A percentile compares a stretch with the other conserved stretches of the same genome.
Evolutionary conservation across 1,140 invertebrate species (phyloP).

Genomic region (Eciton burchellii): DNA sequence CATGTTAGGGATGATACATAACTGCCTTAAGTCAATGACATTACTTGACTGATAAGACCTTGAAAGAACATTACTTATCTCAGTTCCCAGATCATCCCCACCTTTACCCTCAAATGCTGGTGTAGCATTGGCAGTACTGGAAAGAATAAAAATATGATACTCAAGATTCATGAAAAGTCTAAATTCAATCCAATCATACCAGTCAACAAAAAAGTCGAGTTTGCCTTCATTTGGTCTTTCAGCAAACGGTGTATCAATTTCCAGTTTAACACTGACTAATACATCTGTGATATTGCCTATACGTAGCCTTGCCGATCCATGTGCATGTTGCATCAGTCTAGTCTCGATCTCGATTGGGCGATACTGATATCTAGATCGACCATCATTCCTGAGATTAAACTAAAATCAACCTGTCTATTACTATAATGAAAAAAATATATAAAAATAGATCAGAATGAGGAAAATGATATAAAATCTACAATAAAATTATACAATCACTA

Average conservation of each 20-base stretch:
- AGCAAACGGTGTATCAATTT: conserved; percentile 93
- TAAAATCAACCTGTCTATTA: conserved; percentile 79
- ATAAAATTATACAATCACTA: not conserved
- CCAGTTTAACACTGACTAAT: conserved; percentile 96
- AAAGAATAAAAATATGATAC: conserved; percentile 68
- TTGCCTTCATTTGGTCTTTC: conserved; percentile 92
- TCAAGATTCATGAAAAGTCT: not conserved
- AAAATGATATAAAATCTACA: not conserved
- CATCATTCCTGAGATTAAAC: conserved; percentile 96
- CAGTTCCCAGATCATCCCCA: conserved; percentile 94
- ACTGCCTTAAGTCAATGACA: conserved; percentile 91
- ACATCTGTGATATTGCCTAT: conserved; percentile 95
- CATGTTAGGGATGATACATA: conserved; percentile 94
- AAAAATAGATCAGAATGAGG: not conserved
- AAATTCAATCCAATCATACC: conserved; percentile 87
- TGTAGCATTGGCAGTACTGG: conserved; percentile 97
- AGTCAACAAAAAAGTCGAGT: conserved; percentile 98
- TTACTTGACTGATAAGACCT: conserved; percentile 91
- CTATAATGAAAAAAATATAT: not conserved
- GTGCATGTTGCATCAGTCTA: conserved; percentile 94
- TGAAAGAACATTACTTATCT: conserved; percentile 92
- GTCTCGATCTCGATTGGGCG: conserved; percentile 96
- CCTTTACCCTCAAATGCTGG: conserved; percentile 97
- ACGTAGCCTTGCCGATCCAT: conserved; percentile 94
- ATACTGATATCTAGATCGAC: conserved; percentile 93